Conservation (phyloP, 1,140 invertebrate genomes). For the Aradophagus sp. region DNA sequence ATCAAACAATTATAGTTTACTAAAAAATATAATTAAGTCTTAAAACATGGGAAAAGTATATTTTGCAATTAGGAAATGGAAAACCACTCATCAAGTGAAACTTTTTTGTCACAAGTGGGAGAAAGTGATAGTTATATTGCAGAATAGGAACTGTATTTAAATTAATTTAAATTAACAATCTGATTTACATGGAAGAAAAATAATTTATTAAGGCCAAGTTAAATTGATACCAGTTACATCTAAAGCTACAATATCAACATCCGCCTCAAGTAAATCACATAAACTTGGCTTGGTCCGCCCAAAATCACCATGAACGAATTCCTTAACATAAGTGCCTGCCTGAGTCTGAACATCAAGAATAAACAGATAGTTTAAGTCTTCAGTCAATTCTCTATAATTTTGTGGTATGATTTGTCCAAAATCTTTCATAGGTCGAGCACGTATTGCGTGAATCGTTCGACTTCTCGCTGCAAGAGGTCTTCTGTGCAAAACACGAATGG, state of each 20-base stretch:
- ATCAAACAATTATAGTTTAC: no score
- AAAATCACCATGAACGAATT: constrained; percentile 97
- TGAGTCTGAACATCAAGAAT: constrained; percentile 85
- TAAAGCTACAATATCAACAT: constrained; percentile 84
- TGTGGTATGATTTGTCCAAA: constrained; percentile 31
- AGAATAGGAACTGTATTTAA: no score
- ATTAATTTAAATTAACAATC: no score
- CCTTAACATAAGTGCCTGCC: constrained; percentile 97
- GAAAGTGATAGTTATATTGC: no score
- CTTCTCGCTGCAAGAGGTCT: constrained; percentile 81
- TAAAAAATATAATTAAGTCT: no score
- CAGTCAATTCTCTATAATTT: constrained; percentile 51
- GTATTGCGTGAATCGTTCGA: constrained; percentile 80
- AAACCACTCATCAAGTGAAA: no score
- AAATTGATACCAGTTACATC: constrained; percentile 82
- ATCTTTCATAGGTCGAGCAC: constrained; percentile 65
- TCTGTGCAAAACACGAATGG: constrained; percentile 89
- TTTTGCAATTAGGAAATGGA: no score
- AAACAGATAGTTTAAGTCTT: constrained; percentile 73
- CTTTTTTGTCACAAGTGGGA: no score
- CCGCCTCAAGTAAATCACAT: constrained; percentile 80
- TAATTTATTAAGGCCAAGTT: constrained; percentile 76
- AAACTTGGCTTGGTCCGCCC: constrained; percentile 88
- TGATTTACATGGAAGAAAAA: no score
- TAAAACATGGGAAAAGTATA: no score